Base-by-base conservation (phyloP, 2,797 vertebrate species). In the Arnoldichthys spilopterus region DNA sequence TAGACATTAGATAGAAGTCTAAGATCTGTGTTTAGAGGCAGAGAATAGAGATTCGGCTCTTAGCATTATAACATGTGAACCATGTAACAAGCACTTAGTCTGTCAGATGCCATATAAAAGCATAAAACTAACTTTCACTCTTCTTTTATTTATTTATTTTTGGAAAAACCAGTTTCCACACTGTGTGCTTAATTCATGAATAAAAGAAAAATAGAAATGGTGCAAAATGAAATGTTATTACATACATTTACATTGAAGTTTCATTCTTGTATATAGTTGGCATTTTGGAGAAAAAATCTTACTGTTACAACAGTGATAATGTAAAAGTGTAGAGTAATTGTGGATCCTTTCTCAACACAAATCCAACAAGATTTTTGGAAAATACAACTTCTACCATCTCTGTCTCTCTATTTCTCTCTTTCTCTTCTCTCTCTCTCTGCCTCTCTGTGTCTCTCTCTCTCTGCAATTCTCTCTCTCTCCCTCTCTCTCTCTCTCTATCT, bases 191-290 rank as follows among this genome's bases (percentile, higher is more conserved):
- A 16, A 5, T 49, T 49, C 47, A 53, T 53, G 20, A 53, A n/a
- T 7, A 40, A 37, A 1, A 6, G 20, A 53, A 1, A 7, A 53
- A n/a, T 6, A 15, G 18, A 3, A 56, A 53, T 53, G 6, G 1
- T n/a, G 6, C n/a, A 1, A 53, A 53, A 11, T 24, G 3, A 24
- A 56, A n/a, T 47, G 13, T 47, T 47, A 13, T 47, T 24, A 4
- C 8, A 56, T 4, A 12, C 9, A 24, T 2, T 24, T 1, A 56
- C 2, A 24, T 24, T 56, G 9, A 54, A 56, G 22, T 70, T 83
- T 83, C 84, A 85, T 86, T 77, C 83, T 72, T 90, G 85, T 85
- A 81, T 95, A 11, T 40, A 40, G 37, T 40, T 15, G 13, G 12
- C 3, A 3, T 47, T 47, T 13, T 13, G 12, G 43, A 47, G 0